Evolutionary conservation across 1,140 invertebrate genomes (phyloP).

Genomic region (Meloidogyne exigua): DNA sequence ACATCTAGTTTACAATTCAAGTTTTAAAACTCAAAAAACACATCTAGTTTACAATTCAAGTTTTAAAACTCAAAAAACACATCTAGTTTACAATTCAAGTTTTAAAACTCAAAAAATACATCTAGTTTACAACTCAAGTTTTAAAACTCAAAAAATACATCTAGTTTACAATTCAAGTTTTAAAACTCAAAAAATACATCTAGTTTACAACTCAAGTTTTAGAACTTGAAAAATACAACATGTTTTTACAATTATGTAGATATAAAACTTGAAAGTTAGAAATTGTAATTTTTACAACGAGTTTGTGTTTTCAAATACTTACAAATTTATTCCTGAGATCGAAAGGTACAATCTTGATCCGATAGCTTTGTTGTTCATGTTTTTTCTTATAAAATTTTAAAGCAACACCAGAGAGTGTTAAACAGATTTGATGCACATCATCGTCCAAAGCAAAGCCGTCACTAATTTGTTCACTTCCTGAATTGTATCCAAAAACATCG

Average conservation of each 20-base stretch:
- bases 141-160: too few species aligned
- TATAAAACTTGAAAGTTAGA: not conserved
- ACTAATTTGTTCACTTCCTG: constrained; percentile 52
- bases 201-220: too few species aligned
- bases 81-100: too few species aligned
- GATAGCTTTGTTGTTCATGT: constrained; percentile 47
- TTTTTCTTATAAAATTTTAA: constrained; percentile 60
- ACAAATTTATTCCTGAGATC: constrained; percentile 56
- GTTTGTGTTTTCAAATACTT: constrained; percentile 21
- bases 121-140: not conserved
- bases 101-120: not conserved
- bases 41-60: not conserved
- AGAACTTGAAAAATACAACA: too few species aligned
- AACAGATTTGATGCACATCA: constrained; percentile 56
- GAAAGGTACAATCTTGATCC: constrained; percentile 53
- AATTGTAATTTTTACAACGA: not conserved
- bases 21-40: not conserved
- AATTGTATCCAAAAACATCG: constrained; percentile 62
- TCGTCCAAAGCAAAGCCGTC: constrained; percentile 57
- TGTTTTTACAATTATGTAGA: too few species aligned
- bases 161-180: too few species aligned
- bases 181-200: too few species aligned
- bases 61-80: too few species aligned
- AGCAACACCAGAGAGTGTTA: constrained; percentile 54
- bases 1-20: too few species aligned